These are phyloP conservation scores for Watsonalla cultraria DNA, from an alignment of 2,888 invertebrate genomes.

Conservation along the genomic window DNA sequence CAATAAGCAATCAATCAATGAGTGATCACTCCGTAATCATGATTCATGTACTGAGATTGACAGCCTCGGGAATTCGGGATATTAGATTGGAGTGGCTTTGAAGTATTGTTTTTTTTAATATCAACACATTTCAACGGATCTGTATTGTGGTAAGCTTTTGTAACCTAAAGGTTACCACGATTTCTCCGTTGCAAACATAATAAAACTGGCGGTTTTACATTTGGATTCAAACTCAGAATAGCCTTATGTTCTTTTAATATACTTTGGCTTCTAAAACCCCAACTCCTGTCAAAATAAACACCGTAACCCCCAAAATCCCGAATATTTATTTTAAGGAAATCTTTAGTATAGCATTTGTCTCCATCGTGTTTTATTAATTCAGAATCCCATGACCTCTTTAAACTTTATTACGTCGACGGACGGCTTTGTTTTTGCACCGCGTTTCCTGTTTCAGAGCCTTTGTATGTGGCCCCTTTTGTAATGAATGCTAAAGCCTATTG, in stretches of 20 bases:
- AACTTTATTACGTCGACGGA: constrained; percentile 17
- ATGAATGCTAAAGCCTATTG: constrained; percentile 12
- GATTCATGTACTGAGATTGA: background rate
- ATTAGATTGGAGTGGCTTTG: background rate
- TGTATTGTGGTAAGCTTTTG: background rate
- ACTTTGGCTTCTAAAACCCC: background rate
- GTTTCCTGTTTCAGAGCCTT: constrained; percentile 8
- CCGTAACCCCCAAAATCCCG: background rate
- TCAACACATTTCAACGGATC: background rate
- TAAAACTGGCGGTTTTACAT: background rate
- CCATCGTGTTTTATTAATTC: constrained; percentile 3
- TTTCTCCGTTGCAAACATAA: background rate
- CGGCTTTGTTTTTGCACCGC: constrained; percentile 13
- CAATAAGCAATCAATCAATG: constrained; percentile 1
- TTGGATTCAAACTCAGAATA: too few relatives aligned
- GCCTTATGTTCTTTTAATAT: too few relatives aligned
- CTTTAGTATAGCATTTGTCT: constrained; percentile 1
- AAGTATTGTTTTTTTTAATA: background rate
- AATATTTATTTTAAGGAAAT: constrained; percentile 1
- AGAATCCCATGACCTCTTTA: constrained; percentile 1
- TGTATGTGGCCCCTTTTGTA: constrained; percentile 9
- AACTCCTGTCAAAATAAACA: background rate
- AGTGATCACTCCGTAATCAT: background rate
- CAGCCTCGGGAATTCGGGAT: background rate
- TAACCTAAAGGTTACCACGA: background rate